Evolutionary conservation across 2,888 invertebrate genomes (phyloP).

Genomic region (Ramazzottius varieornatus): DNA sequence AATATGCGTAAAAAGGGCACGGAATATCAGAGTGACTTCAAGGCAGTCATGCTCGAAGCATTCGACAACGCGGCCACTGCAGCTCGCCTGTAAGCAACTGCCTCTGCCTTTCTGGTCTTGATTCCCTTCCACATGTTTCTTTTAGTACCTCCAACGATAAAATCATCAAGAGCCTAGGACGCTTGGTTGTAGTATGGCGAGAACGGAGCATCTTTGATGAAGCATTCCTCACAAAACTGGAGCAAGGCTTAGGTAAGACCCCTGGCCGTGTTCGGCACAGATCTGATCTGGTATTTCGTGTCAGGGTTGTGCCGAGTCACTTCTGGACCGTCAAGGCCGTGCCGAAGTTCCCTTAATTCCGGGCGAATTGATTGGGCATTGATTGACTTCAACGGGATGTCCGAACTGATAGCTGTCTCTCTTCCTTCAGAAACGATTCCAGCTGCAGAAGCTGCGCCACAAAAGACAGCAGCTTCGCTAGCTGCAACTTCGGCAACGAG

Average conservation of each 20-base stretch:
- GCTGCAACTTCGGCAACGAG: too few relatives aligned
- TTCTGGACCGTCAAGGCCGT: too few relatives aligned
- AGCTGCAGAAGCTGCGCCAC: too few relatives aligned
- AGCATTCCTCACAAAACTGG: not conserved
- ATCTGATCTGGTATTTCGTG: too few relatives aligned
- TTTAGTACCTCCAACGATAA: not conserved
- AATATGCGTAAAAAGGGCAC: constrained; percentile 93
- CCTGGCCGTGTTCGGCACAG: too few relatives aligned
- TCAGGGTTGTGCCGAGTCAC: too few relatives aligned
- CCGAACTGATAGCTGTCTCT: too few relatives aligned
- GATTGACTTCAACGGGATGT: too few relatives aligned
- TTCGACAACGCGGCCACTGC: constrained; percentile 47
- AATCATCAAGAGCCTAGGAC: not conserved
- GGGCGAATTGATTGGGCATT: too few relatives aligned
- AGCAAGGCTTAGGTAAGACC: not conserved
- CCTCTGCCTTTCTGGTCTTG: not conserved
- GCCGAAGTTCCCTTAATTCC: too few relatives aligned
- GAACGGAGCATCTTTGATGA: not conserved
- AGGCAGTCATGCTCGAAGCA: constrained; percentile 45
- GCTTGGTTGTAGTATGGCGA: not conserved
- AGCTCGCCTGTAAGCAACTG: not conserved
- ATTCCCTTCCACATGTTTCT: not conserved
- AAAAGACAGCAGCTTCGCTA: too few relatives aligned
- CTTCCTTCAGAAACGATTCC: too few relatives aligned
- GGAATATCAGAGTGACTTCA: constrained; percentile 57